Conservation (phyloP, 2,113 vertebrate species). For the Zootoca vivipara region DNA sequence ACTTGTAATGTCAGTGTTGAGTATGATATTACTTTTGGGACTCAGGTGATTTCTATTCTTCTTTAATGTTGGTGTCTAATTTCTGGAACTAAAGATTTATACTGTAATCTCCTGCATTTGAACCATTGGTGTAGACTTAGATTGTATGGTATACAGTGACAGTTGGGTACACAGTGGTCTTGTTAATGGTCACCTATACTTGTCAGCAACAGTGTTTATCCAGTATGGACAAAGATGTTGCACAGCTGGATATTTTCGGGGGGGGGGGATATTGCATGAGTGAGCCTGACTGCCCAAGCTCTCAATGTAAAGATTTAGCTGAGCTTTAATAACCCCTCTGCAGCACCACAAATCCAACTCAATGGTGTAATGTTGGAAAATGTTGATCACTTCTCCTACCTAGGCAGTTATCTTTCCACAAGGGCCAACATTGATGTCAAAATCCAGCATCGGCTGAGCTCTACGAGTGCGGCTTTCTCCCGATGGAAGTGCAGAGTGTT, state of each 20-base stretch:
- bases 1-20: neutral
- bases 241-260: neutral
- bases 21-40: constrained; percentile 29
- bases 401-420: too few species aligned
- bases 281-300: neutral
- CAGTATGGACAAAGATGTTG: neutral
- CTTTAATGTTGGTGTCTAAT: constrained; percentile 22
- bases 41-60: constrained; percentile 21
- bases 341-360: too few species aligned
- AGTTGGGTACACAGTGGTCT: neutral
- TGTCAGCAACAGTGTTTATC: neutral
- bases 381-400: too few species aligned
- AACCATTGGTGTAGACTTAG: neutral
- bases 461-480: too few species aligned
- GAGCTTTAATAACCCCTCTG: too few species aligned
- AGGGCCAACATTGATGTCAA: too few species aligned
- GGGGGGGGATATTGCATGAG: neutral
- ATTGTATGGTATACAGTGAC: neutral
- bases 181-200: neutral
- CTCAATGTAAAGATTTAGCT: neutral
- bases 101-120: neutral
- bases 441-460: too few species aligned
- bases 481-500: too few species aligned
- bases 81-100: constrained; percentile 23
- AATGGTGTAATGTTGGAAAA: too few species aligned